Conservation (phyloP, 2,888 invertebrate genomes). For the Temnothorax rugatulus region DNA sequence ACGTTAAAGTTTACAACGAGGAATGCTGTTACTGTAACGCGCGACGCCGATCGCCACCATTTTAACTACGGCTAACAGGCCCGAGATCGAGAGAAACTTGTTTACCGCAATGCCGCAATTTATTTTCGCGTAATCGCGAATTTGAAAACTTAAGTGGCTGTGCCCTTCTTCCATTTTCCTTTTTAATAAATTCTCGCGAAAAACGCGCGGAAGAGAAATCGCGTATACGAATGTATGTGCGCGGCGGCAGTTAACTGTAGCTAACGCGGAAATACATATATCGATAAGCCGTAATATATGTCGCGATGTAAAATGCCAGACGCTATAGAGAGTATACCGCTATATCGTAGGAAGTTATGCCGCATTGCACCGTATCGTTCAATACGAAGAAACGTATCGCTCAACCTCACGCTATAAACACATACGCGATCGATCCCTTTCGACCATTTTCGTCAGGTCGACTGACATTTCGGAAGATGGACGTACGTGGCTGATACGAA, state of each 20-base stretch:
- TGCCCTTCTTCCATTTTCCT: neutral
- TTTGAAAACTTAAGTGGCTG: neutral
- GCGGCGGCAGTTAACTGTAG: constrained; percentile 10
- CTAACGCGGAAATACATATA: constrained; percentile 28
- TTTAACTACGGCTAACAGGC: neutral
- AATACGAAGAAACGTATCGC: constrained; percentile 53
- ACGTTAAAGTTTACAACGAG: constrained; percentile 15
- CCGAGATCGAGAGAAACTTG: neutral
- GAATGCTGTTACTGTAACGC: constrained; percentile 23
- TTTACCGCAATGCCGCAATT: neutral
- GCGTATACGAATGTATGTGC: neutral
- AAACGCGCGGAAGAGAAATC: neutral
- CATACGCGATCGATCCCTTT: constrained; percentile 66
- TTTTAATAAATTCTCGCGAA: neutral
- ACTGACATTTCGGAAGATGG: constrained; percentile 71
- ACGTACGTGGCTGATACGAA: constrained; percentile 73
- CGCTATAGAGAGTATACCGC: constrained; percentile 5
- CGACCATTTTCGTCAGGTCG: constrained; percentile 68
- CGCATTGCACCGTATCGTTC: constrained; percentile 42
- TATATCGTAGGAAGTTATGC: constrained; percentile 27
- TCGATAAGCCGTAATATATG: constrained; percentile 34
- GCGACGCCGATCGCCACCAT: neutral
- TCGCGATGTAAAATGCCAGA: constrained; percentile 34
- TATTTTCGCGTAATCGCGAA: neutral
- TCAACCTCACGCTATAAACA: constrained; percentile 46